A percentile compares a stretch with the other conserved stretches of the same genome.
Evolutionary conservation across 2,888 invertebrate species (phyloP).

Genomic region (Thysanoteuthis rhombus): DNA sequence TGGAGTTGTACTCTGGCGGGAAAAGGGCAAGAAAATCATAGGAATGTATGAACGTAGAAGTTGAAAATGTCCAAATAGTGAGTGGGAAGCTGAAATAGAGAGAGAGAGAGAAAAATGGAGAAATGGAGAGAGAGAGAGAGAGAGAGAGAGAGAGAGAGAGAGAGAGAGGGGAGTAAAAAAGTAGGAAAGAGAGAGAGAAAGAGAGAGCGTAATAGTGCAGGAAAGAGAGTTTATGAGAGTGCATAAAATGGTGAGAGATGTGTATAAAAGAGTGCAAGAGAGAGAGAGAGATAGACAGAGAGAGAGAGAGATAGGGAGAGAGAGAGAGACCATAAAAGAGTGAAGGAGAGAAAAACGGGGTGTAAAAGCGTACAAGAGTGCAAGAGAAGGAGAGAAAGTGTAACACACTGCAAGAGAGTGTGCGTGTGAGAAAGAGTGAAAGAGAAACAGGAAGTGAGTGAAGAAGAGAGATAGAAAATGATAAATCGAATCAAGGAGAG

Average conservation of each 20-base stretch:
- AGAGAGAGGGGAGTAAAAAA: neutral
- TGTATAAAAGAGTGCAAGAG: neutral
- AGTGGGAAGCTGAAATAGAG: neutral
- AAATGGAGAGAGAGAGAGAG: neutral
- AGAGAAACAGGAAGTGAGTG: neutral
- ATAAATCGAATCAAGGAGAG: too few relatives aligned
- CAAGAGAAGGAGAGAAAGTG: neutral
- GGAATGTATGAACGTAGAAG: neutral
- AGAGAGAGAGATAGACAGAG: neutral
- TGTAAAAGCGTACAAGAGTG: neutral
- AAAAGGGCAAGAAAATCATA: neutral
- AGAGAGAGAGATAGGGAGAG: neutral
- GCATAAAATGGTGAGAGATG: too few relatives aligned
- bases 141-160: neutral
- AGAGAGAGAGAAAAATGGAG: neutral
- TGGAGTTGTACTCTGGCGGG: neutral
- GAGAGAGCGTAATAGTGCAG: neutral
- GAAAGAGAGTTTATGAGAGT: neutral
- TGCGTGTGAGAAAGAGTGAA: neutral
- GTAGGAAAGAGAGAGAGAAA: neutral
- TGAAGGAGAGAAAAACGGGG: neutral
- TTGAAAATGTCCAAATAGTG: too few relatives aligned
- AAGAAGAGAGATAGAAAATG: neutral
- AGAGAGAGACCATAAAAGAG: neutral
- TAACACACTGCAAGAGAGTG: neutral